Conservation (phyloP, 1,140 invertebrate species). For the Apis laboriosa region DNA sequence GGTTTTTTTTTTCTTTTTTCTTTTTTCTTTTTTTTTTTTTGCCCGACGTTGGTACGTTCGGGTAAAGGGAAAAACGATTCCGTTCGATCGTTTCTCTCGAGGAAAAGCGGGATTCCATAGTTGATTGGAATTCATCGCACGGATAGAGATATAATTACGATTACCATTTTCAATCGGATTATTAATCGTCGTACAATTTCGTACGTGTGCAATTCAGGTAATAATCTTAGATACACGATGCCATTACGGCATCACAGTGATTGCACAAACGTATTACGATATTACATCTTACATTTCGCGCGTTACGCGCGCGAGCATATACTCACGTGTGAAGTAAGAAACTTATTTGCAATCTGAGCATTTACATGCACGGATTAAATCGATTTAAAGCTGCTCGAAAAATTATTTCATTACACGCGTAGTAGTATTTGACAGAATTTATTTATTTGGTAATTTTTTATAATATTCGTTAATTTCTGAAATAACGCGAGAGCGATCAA, state of each 20-base stretch:
- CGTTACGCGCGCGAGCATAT: not conserved
- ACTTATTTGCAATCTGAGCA: not conserved
- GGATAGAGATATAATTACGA: conserved; percentile 22
- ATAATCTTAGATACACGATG: conserved; percentile 6
- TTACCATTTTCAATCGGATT: conserved; percentile 31
- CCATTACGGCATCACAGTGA: conserved; percentile 8
- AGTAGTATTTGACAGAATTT: too few species aligned
- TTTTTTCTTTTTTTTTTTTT: not conserved
- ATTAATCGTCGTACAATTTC: conserved; percentile 38
- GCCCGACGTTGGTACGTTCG: not conserved
- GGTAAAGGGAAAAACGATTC: not conserved
- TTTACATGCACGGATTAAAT: conserved; percentile 8
- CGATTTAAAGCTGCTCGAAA: not conserved
- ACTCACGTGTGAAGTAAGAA: not conserved
- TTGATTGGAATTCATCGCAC: too few species aligned
- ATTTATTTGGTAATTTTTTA: too few species aligned
- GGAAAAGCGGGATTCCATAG: not conserved
- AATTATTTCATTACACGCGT: not conserved
- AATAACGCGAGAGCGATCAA: conserved; percentile 9
- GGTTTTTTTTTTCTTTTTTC: not conserved
- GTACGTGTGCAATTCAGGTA: conserved; percentile 37
- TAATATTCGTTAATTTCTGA: conserved; percentile 5
- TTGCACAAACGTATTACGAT: conserved; percentile 42
- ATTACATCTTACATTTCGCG: conserved; percentile 4
- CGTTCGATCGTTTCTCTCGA: not conserved